Conservation (phyloP, 1,140 invertebrate genomes). For the honey bee (Apis mellifera) region Amel_HAv3.1 CM009933.2:11314001-11314500, state of each 20-base stretch:
- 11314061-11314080: too few relatives aligned
- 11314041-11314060: too few relatives aligned
- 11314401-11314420: neutral
- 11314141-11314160: slow-evolving; percentile 36
- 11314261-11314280: neutral
- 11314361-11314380: slow-evolving; percentile 28
- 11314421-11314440: neutral
- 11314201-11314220: neutral
- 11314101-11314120: slow-evolving; percentile 1
- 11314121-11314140: slow-evolving; percentile 11
- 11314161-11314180: slow-evolving; percentile 44
- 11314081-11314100: too few relatives aligned
- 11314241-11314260: neutral
- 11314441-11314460: neutral
- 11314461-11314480: slow-evolving; percentile 32
- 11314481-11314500: neutral
- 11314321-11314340: slow-evolving; percentile 55
- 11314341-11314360: slow-evolving; percentile 29
- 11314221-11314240: neutral
- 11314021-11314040: too few relatives aligned
- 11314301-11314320: slow-evolving; percentile 11
- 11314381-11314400: slow-evolving; percentile 12
- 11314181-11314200: slow-evolving; percentile 11
- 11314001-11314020: too few relatives aligned
- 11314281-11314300: slow-evolving; percentile 40